Evolutionary conservation across 2,888 invertebrate species (phyloP).

Genomic region (Synanthedon tipuliformis): DNA sequence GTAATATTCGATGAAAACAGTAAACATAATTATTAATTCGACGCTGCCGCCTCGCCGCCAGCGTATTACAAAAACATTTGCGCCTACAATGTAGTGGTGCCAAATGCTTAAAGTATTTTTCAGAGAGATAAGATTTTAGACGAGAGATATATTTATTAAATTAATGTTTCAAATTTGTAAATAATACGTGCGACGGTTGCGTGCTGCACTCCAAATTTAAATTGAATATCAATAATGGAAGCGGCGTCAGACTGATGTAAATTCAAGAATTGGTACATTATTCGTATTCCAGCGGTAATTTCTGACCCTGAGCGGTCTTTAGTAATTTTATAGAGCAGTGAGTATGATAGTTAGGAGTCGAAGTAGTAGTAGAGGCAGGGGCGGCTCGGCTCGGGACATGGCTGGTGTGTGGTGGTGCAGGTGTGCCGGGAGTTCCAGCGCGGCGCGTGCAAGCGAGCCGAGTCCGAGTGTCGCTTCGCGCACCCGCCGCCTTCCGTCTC

Average conservation of each 20-base stretch:
- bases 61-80: constrained; percentile 15
- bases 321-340: neutral
- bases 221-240: constrained; percentile 15
- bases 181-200: constrained; percentile 61
- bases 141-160: constrained; percentile 6
- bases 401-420: constrained; percentile 74
- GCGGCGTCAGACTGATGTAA: constrained; percentile 59
- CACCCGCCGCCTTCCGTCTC: constrained; percentile 97
- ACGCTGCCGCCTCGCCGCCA: constrained; percentile 10
- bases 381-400: constrained; percentile 25
- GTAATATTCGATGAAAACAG: neutral
- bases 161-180: constrained; percentile 4
- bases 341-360: constrained; percentile 14
- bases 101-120: constrained; percentile 31
- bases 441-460: constrained; percentile 97
- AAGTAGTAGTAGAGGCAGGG: constrained; percentile 15
- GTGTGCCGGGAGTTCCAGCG: constrained; percentile 99
- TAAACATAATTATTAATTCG: neutral
- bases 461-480: constrained; percentile 98
- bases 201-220: constrained; percentile 14
- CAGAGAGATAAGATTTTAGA: neutral
- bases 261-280: neutral
- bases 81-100: constrained; percentile 43
- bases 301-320: neutral
- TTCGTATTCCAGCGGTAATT: too few species aligned